Percentiles rank a stretch among this genome's conserved stretches.
These are phyloP conservation scores for Clivina fossor DNA, from an alignment of 2,888 invertebrate species.

Conservation along the genomic window DNA sequence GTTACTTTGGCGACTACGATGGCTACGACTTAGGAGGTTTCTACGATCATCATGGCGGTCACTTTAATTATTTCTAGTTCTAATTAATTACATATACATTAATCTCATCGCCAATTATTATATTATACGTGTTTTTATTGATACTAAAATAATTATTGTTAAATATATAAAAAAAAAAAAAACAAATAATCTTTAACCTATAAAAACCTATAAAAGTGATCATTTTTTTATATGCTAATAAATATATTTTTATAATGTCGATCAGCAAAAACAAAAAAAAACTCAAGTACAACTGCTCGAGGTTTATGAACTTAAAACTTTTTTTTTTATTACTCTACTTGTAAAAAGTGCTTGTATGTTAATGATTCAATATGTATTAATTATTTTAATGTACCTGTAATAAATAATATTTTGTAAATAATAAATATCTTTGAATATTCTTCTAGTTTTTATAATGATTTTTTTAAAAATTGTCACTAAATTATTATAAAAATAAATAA, in stretches of 20 bases:
- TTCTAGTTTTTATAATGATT: neutral
- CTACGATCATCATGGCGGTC: slow-evolving; percentile 41
- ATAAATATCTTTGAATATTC: neutral
- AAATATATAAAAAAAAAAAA: neutral
- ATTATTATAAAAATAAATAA: neutral
- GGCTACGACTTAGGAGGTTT: slow-evolving; percentile 45
- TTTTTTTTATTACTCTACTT: slow-evolving; percentile 8
- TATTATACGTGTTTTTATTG: no score
- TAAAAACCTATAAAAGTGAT: no score
- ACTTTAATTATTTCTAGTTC: slow-evolving; percentile 37
- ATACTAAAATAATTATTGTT: neutral
- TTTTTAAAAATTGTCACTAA: neutral
- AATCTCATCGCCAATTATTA: no score
- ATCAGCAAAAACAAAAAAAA: slow-evolving; percentile 2
- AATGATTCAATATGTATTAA: slow-evolving; percentile 2
- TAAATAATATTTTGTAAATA: slow-evolving; percentile 1
- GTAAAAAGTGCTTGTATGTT: slow-evolving; percentile 1
- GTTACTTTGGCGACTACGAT: slow-evolving; percentile 45
- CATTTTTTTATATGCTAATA: slow-evolving; percentile 17
- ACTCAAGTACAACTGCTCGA: slow-evolving; percentile 15
- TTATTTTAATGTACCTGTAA: slow-evolving; percentile 22
- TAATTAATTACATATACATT: slow-evolving; percentile 15
- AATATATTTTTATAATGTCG: slow-evolving; percentile 17
- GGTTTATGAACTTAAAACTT: slow-evolving; percentile 17
- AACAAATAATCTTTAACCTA: neutral